Evolutionary conservation across 2,888 invertebrate species (phyloP), one percentile per base, ranked within the genome.

Genomic region (Sthenelais limicola): DNA sequence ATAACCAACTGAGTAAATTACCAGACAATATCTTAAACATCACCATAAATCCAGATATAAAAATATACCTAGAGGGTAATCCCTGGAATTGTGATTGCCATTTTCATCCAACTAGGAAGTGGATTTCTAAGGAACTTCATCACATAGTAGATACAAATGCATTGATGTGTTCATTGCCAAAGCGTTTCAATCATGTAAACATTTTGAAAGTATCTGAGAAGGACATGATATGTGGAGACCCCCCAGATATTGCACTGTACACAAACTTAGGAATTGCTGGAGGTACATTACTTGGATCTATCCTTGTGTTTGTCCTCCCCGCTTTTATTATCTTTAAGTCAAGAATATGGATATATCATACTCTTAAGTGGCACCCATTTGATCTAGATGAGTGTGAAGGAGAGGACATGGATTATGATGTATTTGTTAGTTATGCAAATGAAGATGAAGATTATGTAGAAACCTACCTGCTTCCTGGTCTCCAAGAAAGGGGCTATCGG

Each of bases 341-440:
- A n/a, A n/a, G 71, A n/a, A 47, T 72, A 26, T 62, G 71, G 72
- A 33, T 74, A 24, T 70, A 74, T 62, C 51, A 35, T 1, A 51
- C 38, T 24, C 47, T 71, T 15, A n/a, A 28, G 0, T 54, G 75
- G 35, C 76, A 76, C 48, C 76, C 74, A 43, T 62, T 76, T 54
- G 72, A 76, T 30, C 26, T 69, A 21, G 74, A 76, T 58, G 76
- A 76, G 26, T 72, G 74, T 30, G 71, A 28, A 9, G 72, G 47
- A 1, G 75, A 72, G 28, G 54, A 72, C 15, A 80, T 76, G 73
- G 71, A 73, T 3, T 78, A 74, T 67, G 80, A 82, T 72, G 77
- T 75, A 7, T 81, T 81, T 71, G 38, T 82, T 9, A 79, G 79
- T 4, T 81, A 79, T 43, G 77, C 76, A 7, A 38, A 35, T 62